Conservation (phyloP, 2,888 invertebrate genomes). For the Morpho achilles region DNA sequence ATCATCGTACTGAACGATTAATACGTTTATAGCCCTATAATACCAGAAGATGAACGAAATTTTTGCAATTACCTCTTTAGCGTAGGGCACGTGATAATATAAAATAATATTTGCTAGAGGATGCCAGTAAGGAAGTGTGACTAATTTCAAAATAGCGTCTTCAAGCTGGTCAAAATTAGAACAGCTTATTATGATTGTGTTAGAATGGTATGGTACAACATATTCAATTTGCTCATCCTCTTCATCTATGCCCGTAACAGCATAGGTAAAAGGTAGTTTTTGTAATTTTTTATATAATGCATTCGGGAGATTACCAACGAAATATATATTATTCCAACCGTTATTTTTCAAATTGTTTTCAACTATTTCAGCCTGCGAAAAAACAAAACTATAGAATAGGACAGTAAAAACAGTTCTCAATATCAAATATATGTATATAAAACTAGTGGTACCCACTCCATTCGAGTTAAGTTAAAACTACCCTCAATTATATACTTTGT, state of each 20-base stretch:
- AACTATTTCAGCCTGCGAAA: conserved; percentile 47
- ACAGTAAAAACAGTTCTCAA: background rate
- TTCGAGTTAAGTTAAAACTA: no score
- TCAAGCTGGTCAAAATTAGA: conserved; percentile 44
- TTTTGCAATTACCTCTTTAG: conserved; percentile 38
- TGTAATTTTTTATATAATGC: conserved; percentile 41
- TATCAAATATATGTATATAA: no score
- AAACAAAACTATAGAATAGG: conserved; percentile 1
- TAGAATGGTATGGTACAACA: conserved; percentile 45
- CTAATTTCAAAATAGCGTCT: conserved; percentile 41
- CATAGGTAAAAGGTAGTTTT: conserved; percentile 37
- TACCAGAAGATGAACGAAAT: conserved; percentile 58
- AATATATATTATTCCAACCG: conserved; percentile 52
- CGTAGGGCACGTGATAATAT: conserved; percentile 39
- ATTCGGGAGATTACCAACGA: conserved; percentile 49
- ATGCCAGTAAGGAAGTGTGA: conserved; percentile 51
- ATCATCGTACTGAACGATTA: conserved; percentile 48
- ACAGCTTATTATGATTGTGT: conserved; percentile 45
- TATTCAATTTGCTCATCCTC: conserved; percentile 45
- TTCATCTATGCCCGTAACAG: conserved; percentile 37
- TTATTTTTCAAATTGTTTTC: conserved; percentile 44
- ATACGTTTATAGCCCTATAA: conserved; percentile 45
- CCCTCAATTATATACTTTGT: no score
- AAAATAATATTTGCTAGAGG: conserved; percentile 50
- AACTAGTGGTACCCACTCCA: no score